Evolutionary conservation across 2,113 vertebrate genomes (phyloP).

Genomic region (Nyctibius bracteatus): DNA sequence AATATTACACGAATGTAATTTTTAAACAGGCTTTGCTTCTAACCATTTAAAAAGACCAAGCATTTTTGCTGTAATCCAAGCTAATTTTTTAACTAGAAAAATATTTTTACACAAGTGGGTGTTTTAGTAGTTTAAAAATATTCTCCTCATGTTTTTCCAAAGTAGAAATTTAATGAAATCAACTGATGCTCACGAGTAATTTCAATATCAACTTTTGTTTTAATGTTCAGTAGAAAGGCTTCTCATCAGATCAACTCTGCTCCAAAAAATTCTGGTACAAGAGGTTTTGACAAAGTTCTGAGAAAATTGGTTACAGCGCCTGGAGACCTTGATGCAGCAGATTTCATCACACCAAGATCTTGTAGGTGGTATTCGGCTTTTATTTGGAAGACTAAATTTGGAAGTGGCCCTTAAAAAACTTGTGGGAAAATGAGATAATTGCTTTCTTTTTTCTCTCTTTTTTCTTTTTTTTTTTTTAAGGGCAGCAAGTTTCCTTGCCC

Average conservation of each 20-base stretch:
- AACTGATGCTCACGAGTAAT: background rate
- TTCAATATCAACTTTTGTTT: background rate
- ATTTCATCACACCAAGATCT: background rate
- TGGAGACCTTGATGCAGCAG: background rate
- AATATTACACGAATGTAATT: background rate
- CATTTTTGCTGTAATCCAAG: background rate
- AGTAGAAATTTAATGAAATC: background rate
- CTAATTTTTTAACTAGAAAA: background rate
- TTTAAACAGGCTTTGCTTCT: background rate
- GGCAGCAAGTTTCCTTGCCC: background rate
- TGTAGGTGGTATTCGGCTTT: background rate
- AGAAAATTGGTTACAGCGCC: background rate
- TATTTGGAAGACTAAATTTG: background rate
- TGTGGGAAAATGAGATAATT: background rate
- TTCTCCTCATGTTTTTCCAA: background rate
- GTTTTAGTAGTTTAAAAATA: background rate
- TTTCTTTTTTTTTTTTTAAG: no score
- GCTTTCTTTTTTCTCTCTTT: rapidly evolving
- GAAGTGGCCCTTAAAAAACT: background rate
- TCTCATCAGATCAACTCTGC: background rate
- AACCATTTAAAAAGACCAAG: background rate
- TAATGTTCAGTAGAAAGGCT: background rate
- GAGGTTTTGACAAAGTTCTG: background rate
- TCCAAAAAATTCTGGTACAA: background rate
- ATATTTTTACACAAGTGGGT: background rate